Percentiles rank a stretch among this genome's conserved stretches.
These are phyloP conservation scores for Epicauta chinensis DNA, from an alignment of 1,140 invertebrate genomes.

Conservation along the genomic window DNA sequence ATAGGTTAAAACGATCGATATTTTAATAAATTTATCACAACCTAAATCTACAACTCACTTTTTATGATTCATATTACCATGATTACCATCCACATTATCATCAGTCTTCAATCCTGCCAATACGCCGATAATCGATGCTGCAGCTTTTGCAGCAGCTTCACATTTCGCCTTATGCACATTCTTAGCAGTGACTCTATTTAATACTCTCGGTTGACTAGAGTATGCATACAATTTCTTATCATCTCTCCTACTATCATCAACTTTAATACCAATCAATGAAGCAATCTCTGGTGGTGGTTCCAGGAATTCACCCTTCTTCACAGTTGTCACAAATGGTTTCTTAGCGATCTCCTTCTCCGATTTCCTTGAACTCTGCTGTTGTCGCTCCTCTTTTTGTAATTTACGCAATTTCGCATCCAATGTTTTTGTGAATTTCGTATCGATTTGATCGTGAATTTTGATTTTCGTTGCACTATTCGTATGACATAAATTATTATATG, in stretches of 20 bases:
- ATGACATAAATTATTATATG: constrained; percentile 42
- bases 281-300: constrained; percentile 69
- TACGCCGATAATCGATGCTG: constrained; percentile 25
- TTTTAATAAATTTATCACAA: too few species aligned
- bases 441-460: constrained; percentile 34
- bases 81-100: constrained; percentile 10
- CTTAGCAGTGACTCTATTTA: constrained; percentile 29
- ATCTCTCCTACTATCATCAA: constrained; percentile 23
- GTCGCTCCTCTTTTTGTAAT: constrained; percentile 51
- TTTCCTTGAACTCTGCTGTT: constrained; percentile 38
- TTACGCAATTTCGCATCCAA: constrained; percentile 58
- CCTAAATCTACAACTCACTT: too few species aligned
- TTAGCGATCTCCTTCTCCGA: constrained; percentile 33
- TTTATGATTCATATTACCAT: constrained; percentile 2
- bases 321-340: constrained; percentile 66
- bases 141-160: constrained; percentile 37
- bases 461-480: constrained; percentile 30
- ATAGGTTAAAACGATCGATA: too few species aligned
- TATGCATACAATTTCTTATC: constrained; percentile 52
- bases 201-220: constrained; percentile 51
- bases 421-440: constrained; percentile 54
- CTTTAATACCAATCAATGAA: constrained; percentile 52
- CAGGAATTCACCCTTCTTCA: constrained; percentile 69
- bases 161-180: constrained; percentile 28
- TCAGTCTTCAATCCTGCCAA: constrained; percentile 25